Conservation (phyloP, 2,797 vertebrate species). For the Clamator glandarius region DNA sequence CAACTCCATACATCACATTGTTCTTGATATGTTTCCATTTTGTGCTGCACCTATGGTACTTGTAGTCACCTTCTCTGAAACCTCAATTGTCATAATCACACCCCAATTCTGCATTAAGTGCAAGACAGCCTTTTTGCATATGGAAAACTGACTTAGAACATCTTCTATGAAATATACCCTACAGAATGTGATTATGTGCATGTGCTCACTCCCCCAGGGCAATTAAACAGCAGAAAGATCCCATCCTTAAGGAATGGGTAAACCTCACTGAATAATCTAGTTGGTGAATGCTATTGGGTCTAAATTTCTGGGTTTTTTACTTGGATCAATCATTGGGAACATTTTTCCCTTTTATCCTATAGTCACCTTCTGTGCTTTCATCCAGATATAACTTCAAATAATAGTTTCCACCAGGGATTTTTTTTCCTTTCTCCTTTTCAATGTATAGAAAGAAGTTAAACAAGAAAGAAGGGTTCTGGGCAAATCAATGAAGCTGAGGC, state of each 20-base stretch:
- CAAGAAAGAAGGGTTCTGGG: not conserved
- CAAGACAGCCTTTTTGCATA: not conserved
- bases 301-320: not conserved
- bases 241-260: not conserved
- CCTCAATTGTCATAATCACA: not conserved
- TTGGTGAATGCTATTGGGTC: not conserved
- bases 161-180: not conserved
- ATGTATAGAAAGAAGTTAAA: not conserved
- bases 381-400: slow-evolving; percentile 27
- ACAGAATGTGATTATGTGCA: not conserved
- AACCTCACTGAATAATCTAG: not conserved
- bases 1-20: too few relatives aligned
- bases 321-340: not conserved
- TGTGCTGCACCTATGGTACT: not conserved
- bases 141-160: not conserved
- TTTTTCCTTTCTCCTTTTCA: not conserved
- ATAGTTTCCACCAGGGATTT: not conserved
- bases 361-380: slow-evolving; percentile 2
- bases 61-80: not conserved
- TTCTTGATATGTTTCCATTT: not conserved
- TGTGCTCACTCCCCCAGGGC: not conserved
- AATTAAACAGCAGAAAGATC: not conserved
- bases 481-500: slow-evolving; percentile 7
- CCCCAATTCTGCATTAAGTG: not conserved
- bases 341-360: not conserved